phyloP scores from a whole-genome alignment of 2,797 vertebrate species.

The Perodicticus potto region DNA sequence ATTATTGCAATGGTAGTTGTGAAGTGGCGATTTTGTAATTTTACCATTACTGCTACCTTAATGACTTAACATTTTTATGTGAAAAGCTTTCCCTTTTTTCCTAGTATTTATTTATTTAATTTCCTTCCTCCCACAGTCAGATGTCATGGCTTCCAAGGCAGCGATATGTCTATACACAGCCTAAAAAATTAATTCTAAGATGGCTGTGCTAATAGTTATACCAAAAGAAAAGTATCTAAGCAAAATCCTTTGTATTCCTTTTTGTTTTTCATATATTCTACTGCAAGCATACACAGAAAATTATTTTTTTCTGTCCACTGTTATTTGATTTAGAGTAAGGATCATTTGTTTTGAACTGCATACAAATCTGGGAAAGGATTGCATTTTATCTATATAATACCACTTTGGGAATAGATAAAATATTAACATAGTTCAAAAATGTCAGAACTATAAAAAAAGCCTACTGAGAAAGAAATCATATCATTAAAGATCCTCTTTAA shows the following conservation, averaged over 20 bases:
- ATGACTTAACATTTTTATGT: not conserved
- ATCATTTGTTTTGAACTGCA: not conserved
- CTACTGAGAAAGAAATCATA: not conserved
- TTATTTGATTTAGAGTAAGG: not conserved
- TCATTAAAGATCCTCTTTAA: not conserved
- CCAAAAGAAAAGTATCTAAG: not conserved
- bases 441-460: not conserved
- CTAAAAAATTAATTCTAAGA: not conserved
- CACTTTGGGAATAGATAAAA: not conserved
- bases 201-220: not conserved
- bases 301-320: not conserved
- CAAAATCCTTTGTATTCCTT: not conserved
- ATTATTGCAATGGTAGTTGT: not conserved
- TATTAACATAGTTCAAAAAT: not conserved
- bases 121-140: not conserved
- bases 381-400: not conserved
- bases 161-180: not conserved
- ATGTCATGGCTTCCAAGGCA: not conserved
- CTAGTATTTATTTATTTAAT: not conserved
- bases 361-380: not conserved
- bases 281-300: not conserved
- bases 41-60: not conserved
- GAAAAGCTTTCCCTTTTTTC: not conserved
- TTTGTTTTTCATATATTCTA: not conserved
- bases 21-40: not conserved